Conservation (phyloP, 1,140 invertebrate species). For the Cherax quadricarinatus region DNA sequence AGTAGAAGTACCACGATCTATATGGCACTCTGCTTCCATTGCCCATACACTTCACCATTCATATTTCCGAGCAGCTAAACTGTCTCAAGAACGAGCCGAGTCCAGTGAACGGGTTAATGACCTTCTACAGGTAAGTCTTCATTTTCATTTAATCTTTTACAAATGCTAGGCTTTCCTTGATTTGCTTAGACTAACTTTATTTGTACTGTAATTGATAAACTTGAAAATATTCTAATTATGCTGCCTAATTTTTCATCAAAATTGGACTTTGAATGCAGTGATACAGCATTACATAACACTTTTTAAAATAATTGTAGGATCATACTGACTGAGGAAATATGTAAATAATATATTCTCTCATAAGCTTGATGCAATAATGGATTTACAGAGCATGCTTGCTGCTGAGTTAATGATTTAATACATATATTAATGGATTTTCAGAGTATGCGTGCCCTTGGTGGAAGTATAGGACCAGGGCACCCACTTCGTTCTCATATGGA, state of each 20-base stretch:
- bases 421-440: background rate
- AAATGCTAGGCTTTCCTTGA: background rate
- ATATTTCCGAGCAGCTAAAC: constrained; percentile 98
- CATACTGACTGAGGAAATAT: too few species aligned
- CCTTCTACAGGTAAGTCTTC: constrained; percentile 87
- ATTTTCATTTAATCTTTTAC: background rate
- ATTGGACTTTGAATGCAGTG: too few species aligned
- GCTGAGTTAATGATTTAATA: background rate
- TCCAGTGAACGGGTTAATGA: constrained; percentile 97
- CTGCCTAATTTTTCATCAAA: too few species aligned
- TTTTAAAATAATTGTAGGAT: too few species aligned
- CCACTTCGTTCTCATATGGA: constrained; percentile 81
- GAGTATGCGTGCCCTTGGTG: constrained; percentile 66
- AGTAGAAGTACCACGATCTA: constrained; percentile 91
- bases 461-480: constrained; percentile 76
- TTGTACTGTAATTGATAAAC: background rate
- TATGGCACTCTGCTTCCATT: constrained; percentile 75
- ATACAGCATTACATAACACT: too few species aligned
- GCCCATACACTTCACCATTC: constrained; percentile 90
- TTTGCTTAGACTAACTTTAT: background rate
- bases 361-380: too few species aligned
- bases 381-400: constrained; percentile 64
- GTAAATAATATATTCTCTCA: too few species aligned
- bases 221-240: too few species aligned
- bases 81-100: constrained; percentile 97